Evolutionary conservation across 2,888 invertebrate genomes (phyloP), one percentile per base, ranked within the genome.

Genomic region (Platycheirus rosarum): DNA sequence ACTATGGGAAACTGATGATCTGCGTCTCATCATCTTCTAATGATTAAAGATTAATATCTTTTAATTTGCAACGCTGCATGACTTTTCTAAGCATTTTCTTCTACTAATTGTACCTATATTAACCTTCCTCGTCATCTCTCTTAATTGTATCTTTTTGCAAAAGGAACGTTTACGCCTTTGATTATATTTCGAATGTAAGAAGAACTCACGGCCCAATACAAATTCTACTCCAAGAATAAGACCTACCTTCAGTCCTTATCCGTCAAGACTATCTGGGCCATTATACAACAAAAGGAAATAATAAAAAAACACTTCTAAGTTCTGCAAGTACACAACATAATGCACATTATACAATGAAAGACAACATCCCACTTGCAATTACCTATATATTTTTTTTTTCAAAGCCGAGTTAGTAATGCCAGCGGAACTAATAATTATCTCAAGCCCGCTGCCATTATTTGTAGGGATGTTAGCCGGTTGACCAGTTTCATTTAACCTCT

Each of bases 401-500:
- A 37, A 55, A 55, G 18, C 13, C 55, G 18, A 37, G n/a, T 23
- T 9, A 60, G 0, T 0, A 23, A 11, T 26, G n/a, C 16, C 63
- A 51, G 69, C 57, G 75, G 69, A 70, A 75, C 75, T 79, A 65
- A 80, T 51, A 76, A 75, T 75, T 76, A 79, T 70, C 57, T 55
- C 51, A 60, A 65, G 63, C 65, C 63, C 42, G 60, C 80, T 49
- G 65, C 70, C 70, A 23, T 29, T 44, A 60, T 40, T 42, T 42
- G 44, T 29, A 44, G 60, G 60, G 63, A 44, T 57, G 57, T 76
- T 75, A 66, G 65, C 44, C 65, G 63, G 80, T 80, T 80, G 80
- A 70, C 80, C 80, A 62, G 70, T 53, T 75, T 49, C 80, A 80
- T 69, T 76, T 76, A 80, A 76, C 80, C 80, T 76, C 76, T 69